Percentiles rank a stretch among this genome's conserved stretches.
phyloP scores from a whole-genome alignment of 2,888 invertebrate genomes.

The Ichneumoninae sp. region DNA sequence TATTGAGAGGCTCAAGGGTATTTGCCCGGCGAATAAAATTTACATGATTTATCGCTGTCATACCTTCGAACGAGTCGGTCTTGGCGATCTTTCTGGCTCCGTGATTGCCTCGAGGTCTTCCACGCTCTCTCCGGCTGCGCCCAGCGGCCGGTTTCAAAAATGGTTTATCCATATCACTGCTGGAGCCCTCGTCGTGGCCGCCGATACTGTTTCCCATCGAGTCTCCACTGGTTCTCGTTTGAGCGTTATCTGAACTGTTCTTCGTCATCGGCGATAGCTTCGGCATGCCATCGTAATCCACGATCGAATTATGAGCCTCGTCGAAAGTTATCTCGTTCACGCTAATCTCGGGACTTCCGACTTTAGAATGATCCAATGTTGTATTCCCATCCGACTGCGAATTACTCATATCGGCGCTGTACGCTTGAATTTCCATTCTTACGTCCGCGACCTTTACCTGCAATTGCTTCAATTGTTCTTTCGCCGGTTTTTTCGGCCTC shows the following conservation, averaged over 20 bases:
- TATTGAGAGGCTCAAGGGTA: neutral
- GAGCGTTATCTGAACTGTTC: constrained; percentile 71
- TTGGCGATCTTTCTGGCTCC: constrained; percentile 79
- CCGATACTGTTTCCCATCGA: constrained; percentile 32
- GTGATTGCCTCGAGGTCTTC: constrained; percentile 75
- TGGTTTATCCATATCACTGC: constrained; percentile 78
- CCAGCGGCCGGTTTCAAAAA: constrained; percentile 80
- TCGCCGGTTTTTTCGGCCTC: constrained; percentile 78
- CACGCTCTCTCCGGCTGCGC: constrained; percentile 77
- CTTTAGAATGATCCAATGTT: constrained; percentile 75
- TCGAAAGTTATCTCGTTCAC: constrained; percentile 66
- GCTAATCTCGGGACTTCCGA: constrained; percentile 71
- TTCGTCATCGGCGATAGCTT: constrained; percentile 81
- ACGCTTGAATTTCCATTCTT: constrained; percentile 67
- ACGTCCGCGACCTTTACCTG: constrained; percentile 60
- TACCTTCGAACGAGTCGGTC: constrained; percentile 78
- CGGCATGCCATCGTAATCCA: constrained; percentile 82
- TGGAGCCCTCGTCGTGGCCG: constrained; percentile 74
- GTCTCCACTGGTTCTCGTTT: constrained; percentile 70
- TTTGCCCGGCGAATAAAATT: constrained; percentile 11
- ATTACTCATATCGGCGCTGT: constrained; percentile 71
- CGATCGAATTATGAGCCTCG: constrained; percentile 73
- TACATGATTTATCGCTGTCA: neutral
- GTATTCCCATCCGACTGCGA: constrained; percentile 71
- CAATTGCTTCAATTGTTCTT: constrained; percentile 72